Conservation (phyloP, 2,888 invertebrate genomes). For the Pegoplata infirma region DNA sequence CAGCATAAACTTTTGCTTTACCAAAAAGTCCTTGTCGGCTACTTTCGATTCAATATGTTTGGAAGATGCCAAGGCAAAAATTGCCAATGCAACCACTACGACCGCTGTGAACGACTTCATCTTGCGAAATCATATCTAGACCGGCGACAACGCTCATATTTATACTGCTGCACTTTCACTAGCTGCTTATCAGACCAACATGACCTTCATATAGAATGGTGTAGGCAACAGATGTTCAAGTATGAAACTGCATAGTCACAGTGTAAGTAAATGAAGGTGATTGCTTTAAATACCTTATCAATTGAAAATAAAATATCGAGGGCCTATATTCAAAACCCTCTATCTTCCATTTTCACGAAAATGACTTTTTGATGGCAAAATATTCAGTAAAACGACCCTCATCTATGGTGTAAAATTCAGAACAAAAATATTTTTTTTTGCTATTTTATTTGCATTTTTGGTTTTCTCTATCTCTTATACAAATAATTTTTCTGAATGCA, state of each 20-base stretch:
- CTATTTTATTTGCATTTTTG: no score
- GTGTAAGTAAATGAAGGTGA: background rate
- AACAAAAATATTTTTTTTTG: no score
- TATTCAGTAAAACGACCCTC: no score
- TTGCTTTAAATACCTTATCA: background rate
- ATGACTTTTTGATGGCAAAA: no score
- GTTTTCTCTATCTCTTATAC: no score
- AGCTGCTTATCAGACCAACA: constrained; percentile 32
- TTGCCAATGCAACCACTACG: constrained; percentile 69
- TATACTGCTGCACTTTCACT: constrained; percentile 63
- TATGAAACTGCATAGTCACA: background rate
- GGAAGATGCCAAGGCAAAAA: constrained; percentile 68
- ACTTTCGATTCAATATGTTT: constrained; percentile 72
- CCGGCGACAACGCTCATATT: constrained; percentile 56
- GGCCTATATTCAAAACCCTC: no score
- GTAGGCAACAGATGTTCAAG: constrained; percentile 10
- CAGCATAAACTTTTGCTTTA: constrained; percentile 80
- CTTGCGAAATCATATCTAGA: constrained; percentile 69
- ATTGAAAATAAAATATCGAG: no score
- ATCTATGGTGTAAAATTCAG: no score
- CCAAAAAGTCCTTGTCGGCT: constrained; percentile 80
- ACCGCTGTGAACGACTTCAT: constrained; percentile 76
- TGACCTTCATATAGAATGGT: constrained; percentile 12
- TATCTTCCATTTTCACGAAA: no score
- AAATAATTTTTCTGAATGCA: no score